phyloP scores from a whole-genome alignment of 2,797 vertebrate genomes.

The Sciaenops ocellatus region DNA sequence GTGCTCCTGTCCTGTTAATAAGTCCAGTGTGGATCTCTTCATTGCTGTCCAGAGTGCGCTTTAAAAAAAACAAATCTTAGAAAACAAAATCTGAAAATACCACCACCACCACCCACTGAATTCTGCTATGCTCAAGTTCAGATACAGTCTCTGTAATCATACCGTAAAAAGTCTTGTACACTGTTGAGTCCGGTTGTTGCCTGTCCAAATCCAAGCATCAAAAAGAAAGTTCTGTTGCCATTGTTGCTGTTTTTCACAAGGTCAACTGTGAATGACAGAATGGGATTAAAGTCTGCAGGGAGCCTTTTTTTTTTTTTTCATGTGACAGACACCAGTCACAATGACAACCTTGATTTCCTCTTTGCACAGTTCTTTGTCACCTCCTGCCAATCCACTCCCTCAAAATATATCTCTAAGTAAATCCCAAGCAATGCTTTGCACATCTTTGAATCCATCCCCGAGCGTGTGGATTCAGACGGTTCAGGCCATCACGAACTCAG shows the following conservation, averaged over 20 bases:
- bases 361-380: constrained; percentile 55
- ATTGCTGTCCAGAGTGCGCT: constrained; percentile 77
- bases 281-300: constrained; percentile 67
- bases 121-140: constrained; percentile 81
- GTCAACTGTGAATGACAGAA: constrained; percentile 71
- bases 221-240: constrained; percentile 70
- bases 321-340: constrained; percentile 53
- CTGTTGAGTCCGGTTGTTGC: constrained; percentile 64
- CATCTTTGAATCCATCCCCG: constrained; percentile 41
- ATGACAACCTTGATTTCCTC: constrained; percentile 51
- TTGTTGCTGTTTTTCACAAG: constrained; percentile 69
- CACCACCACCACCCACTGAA: constrained; percentile 73
- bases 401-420: constrained; percentile 61
- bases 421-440: constrained; percentile 57
- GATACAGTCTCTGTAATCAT: constrained; percentile 62
- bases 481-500: constrained; percentile 96
- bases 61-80: constrained; percentile 52
- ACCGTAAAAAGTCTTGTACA: constrained; percentile 62
- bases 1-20: constrained; percentile 67
- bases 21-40: constrained; percentile 82
- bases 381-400: constrained; percentile 55
- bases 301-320: constrained; percentile 43
- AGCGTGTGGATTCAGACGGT: not conserved
- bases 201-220: constrained; percentile 74
- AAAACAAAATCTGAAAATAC: constrained; percentile 62